Evolutionary conservation across 2,888 invertebrate species (phyloP).

Genomic region (Acholoe squamosa): DNA sequence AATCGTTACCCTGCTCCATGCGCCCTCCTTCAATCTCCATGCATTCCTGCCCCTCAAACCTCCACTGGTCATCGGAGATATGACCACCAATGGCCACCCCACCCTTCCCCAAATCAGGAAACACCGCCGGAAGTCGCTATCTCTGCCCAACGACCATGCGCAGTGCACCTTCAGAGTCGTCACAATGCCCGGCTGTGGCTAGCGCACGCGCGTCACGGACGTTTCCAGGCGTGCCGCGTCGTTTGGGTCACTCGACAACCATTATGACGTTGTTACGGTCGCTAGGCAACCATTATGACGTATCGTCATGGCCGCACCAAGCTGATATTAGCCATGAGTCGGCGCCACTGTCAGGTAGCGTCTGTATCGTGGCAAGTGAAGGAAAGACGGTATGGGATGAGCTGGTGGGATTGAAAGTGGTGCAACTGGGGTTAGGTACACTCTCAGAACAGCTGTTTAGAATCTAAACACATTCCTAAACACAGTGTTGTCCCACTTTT

Average conservation of each 20-base stretch:
- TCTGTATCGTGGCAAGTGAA: background rate
- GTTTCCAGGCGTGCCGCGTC: background rate
- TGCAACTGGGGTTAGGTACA: background rate
- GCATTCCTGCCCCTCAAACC: background rate
- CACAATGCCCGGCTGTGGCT: constrained; percentile 23
- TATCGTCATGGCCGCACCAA: constrained; percentile 30
- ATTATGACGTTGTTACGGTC: constrained; percentile 50
- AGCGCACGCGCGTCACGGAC: constrained; percentile 24
- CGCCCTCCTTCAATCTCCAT: background rate
- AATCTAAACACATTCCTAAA: too few species aligned
- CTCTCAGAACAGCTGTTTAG: too few species aligned
- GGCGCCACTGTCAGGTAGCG: constrained; percentile 28
- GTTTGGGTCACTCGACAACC: background rate
- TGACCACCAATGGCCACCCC: background rate
- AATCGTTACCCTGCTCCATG: background rate
- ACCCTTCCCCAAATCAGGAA: background rate
- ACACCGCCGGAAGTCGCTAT: constrained; percentile 19
- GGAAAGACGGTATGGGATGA: background rate
- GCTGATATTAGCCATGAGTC: background rate
- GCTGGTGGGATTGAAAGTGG: background rate
- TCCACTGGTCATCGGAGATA: constrained; percentile 24
- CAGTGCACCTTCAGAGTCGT: constrained; percentile 28
- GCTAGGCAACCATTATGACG: constrained; percentile 54
- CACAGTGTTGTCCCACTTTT: too few species aligned
- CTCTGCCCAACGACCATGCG: constrained; percentile 28